These are phyloP conservation scores for Drosophila ananassae DNA, from an alignment of 1,140 invertebrate genomes.

Conservation along the genomic window DNA sequence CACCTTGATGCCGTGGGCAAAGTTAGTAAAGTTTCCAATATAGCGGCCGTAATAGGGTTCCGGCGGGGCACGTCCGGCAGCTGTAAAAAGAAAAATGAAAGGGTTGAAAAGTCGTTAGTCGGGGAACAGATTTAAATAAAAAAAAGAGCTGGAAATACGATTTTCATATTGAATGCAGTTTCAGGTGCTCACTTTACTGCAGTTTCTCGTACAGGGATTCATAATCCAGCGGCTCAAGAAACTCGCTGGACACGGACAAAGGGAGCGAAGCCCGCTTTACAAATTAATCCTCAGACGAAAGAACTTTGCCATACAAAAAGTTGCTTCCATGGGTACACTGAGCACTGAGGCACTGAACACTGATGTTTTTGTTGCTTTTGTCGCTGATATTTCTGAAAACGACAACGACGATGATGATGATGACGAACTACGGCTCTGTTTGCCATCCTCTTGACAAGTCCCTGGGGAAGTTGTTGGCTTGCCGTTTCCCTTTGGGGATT, in stretches of 20 bases:
- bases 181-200: slow-evolving; percentile 22
- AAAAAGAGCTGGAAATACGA: slow-evolving; percentile 10
- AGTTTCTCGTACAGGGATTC: slow-evolving; percentile 39
- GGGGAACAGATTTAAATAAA: slow-evolving; percentile 22
- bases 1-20: slow-evolving; percentile 89
- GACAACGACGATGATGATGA: slow-evolving; percentile 18
- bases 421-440: slow-evolving; percentile 59
- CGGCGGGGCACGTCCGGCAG: slow-evolving; percentile 83
- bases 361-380: slow-evolving; percentile 2
- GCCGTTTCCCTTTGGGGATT: slow-evolving; percentile 39
- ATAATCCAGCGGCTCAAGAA: slow-evolving; percentile 59
- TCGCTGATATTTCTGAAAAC: not conserved
- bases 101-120: slow-evolving; percentile 13
- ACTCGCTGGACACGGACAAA: slow-evolving; percentile 43
- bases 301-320: slow-evolving; percentile 63
- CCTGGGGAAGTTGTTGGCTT: slow-evolving; percentile 51
- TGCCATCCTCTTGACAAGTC: slow-evolving; percentile 71
- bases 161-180: slow-evolving; percentile 14
- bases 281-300: slow-evolving; percentile 65
- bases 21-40: slow-evolving; percentile 89
- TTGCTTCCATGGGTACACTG: slow-evolving; percentile 10
- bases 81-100: slow-evolving; percentile 30
- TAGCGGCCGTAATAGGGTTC: slow-evolving; percentile 91
- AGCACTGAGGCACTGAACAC: not conserved
- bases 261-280: slow-evolving; percentile 37